Evolutionary conservation across 2,113 vertebrate genomes (phyloP), one percentile per base, ranked within the genome.

Genomic region (Pomatorhinus ruficollis): DNA sequence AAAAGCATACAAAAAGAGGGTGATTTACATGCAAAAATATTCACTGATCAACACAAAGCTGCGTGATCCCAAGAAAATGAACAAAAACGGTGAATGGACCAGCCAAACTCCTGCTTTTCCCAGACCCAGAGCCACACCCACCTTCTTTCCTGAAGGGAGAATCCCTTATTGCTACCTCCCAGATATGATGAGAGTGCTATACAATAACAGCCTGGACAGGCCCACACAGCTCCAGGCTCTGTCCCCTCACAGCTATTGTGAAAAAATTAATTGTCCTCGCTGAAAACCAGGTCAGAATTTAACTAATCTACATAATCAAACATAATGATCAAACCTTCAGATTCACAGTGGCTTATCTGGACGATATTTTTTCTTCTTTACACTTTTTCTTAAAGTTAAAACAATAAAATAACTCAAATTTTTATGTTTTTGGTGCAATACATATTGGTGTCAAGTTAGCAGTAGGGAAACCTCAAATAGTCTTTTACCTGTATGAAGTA

Each of bases 81-180:
- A 39, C 14, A 44, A 19, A 60, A 45, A 39, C 15, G 1, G 4
- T 33, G 45, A 15, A 53, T 19, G 33, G 15, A 28, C 4, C 1
- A 2, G 7, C 10, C 12, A 64, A 20, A 8, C 3, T 6, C 23
- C 1, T 5, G 12, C 6, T 40, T 64, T 47, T 42, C 17, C 11
- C 27, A 53, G 45, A 61, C 6, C 22, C 12, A 69, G 18, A 0
- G 0, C 3, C 23, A 53, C 15, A 45, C 1, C 15, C 33, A 69
- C 18, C 10, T 45, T 52, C 22, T 39, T 19, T 69, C 9, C 18
- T 30, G 45, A 23, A 28, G 37, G 37, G 3, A 69, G 2, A 77
- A 60, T 39, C 15, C 45, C 18, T 45, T 53, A 53, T 60, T 53
- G 45, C 54, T 33, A 12, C 6, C 12, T 13, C 17, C 6, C 22